A percentile compares a stretch with the other conserved stretches of the same genome.
Evolutionary conservation across 2,888 invertebrate genomes (phyloP).

Genomic region (Drosophila prolongata): DNA sequence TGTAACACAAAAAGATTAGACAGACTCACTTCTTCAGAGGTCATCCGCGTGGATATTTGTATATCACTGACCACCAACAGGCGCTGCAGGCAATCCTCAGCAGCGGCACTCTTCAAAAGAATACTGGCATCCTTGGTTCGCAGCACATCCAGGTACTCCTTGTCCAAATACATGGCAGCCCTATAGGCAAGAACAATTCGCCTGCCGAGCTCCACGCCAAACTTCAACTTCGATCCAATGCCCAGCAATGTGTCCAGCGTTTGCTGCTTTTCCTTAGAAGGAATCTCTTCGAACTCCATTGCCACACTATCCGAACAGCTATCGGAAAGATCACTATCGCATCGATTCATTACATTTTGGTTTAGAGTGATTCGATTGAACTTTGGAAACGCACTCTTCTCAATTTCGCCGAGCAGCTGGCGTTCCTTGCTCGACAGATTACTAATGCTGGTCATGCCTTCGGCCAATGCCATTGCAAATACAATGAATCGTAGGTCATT

Average conservation of each 20-base stretch:
- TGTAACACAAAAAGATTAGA: neutral
- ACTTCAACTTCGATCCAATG: conserved; percentile 85
- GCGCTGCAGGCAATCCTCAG: conserved; percentile 86
- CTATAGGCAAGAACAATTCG: conserved; percentile 86
- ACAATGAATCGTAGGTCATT: conserved; percentile 86
- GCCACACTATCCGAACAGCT: conserved; percentile 73
- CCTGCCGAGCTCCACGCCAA: conserved; percentile 86
- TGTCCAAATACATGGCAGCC: conserved; percentile 86
- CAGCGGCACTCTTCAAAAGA: conserved; percentile 86
- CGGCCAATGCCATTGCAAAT: conserved; percentile 87
- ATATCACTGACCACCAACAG: conserved; percentile 87
- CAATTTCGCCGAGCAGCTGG: conserved; percentile 85
- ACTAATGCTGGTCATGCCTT: conserved; percentile 86
- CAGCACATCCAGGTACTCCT: conserved; percentile 86
- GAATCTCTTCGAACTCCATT: conserved; percentile 83
- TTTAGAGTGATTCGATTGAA: conserved; percentile 84
- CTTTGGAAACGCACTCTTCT: conserved; percentile 83
- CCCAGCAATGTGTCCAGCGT: conserved; percentile 84
- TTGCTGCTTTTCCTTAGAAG: conserved; percentile 83
- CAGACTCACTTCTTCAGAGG: conserved; percentile 84
- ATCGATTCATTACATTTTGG: conserved; percentile 72
- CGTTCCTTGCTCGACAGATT: conserved; percentile 88
- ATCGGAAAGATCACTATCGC: conserved; percentile 74
- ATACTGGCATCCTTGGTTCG: conserved; percentile 85
- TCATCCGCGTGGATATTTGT: conserved; percentile 86